Conservation (phyloP, 2,797 vertebrate species). For the Echeneis naucrates region DNA sequence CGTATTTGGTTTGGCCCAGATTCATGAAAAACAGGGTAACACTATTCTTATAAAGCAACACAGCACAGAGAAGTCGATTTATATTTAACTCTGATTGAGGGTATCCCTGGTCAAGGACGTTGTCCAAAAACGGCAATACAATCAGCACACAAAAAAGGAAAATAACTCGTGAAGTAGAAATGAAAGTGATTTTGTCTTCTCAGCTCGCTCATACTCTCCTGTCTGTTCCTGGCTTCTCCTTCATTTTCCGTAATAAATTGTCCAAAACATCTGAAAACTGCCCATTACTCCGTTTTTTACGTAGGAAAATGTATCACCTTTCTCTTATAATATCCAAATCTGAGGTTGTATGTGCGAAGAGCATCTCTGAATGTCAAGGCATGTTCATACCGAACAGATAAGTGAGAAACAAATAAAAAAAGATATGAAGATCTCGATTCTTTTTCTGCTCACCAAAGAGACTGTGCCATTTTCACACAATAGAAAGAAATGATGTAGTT, state of each 20-base stretch:
- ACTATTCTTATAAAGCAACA: conserved; percentile 65
- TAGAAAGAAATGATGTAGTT: conserved; percentile 46
- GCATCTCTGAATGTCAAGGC: conserved; percentile 11
- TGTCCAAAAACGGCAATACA: conserved; percentile 57
- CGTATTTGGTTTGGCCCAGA: conserved; percentile 74
- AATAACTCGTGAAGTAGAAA: conserved; percentile 24
- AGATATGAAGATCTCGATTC: conserved; percentile 23
- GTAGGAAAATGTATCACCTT: conserved; percentile 21
- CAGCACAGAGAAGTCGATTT: conserved; percentile 60
- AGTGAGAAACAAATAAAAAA: conserved; percentile 27
- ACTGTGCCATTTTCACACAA: conserved; percentile 16
- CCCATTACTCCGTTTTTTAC: conserved; percentile 52
- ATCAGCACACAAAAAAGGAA: conserved; percentile 31
- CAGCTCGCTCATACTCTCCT: not conserved
- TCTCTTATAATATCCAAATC: conserved; percentile 34
- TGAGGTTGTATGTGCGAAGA: conserved; percentile 11
- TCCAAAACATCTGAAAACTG: conserved; percentile 68
- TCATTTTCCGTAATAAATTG: conserved; percentile 70
- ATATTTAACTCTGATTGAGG: conserved; percentile 65
- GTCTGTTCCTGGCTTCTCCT: conserved; percentile 8
- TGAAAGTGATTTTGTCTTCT: conserved; percentile 30
- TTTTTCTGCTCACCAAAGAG: conserved; percentile 25
- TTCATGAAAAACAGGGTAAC: conserved; percentile 72
- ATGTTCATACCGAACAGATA: conserved; percentile 28
- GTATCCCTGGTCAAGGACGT: conserved; percentile 56